Conservation (phyloP, 2,797 vertebrate genomes). For the Carduelis carduelis region DNA sequence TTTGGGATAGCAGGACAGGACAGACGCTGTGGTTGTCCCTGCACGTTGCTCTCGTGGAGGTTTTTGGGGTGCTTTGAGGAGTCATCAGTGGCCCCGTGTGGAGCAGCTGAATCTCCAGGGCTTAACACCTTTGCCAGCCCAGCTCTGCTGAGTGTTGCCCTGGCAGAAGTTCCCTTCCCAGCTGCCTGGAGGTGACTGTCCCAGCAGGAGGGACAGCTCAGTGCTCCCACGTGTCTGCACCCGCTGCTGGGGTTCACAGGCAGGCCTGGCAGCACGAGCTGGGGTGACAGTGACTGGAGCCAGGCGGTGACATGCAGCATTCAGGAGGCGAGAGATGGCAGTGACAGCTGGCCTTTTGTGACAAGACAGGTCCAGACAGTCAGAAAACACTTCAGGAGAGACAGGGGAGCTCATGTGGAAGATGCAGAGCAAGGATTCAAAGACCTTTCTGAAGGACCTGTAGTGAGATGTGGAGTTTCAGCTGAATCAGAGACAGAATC, state of each 20-base stretch:
- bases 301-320: not conserved
- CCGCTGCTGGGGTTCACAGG: not conserved
- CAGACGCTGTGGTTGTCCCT: accelerated
- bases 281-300: not conserved
- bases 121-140: not conserved
- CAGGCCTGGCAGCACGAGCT: accelerated
- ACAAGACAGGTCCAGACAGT: not conserved
- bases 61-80: not conserved
- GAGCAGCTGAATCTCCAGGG: not conserved
- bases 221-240: not conserved
- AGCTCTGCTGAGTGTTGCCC: not conserved
- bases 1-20: not conserved
- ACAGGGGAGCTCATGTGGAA: not conserved
- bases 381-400: not conserved
- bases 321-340: not conserved
- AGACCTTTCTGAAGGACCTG: not conserved
- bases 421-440: not conserved
- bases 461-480: not conserved
- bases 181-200: not conserved
- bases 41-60: accelerated
- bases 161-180: not conserved
- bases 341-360: not conserved
- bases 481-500: not conserved
- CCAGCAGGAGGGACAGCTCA: not conserved
- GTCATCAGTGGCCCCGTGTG: not conserved